A percentile compares a stretch with the other conserved stretches of the same genome.
These are phyloP conservation scores for Menidia beryllina DNA, from an alignment of 2,113 vertebrate species.

Conservation along the genomic window DNA sequence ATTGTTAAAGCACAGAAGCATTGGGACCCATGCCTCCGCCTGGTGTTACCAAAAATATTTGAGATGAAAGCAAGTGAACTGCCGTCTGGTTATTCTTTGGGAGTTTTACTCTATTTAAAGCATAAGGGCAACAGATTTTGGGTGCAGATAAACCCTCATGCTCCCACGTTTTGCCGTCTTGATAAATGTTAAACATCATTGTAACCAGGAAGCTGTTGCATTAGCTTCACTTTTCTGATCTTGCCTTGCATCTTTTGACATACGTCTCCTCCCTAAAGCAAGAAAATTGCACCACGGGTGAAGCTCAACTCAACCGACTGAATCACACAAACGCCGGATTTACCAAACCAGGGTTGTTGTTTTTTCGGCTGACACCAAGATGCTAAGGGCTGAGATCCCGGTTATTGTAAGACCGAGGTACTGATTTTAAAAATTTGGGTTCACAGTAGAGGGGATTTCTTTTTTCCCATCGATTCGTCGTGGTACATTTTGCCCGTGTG, in stretches of 20 bases:
- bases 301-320: constrained; percentile 3
- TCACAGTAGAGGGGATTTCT: neutral
- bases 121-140: constrained; percentile 24
- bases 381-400: too few relatives aligned
- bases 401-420: too few relatives aligned
- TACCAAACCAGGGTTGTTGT: too few relatives aligned
- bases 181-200: constrained; percentile 4
- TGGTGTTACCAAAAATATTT: constrained; percentile 38
- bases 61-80: neutral
- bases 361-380: too few relatives aligned
- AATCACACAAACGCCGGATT: too few relatives aligned
- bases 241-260: constrained; percentile 45
- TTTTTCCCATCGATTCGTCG: neutral
- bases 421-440: too few relatives aligned
- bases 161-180: constrained; percentile 32
- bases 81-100: constrained; percentile 25
- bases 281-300: constrained; percentile 30
- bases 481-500: constrained; percentile 14
- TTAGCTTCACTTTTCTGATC: constrained; percentile 64
- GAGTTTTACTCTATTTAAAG: constrained; percentile 24
- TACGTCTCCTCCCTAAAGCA: constrained; percentile 38
- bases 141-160: constrained; percentile 20
- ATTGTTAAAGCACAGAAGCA: neutral
- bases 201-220: constrained; percentile 30
- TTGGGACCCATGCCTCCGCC: constrained; percentile 14